phyloP scores from a whole-genome alignment of 2,797 vertebrate species.

The Paguma larvata region DNA sequence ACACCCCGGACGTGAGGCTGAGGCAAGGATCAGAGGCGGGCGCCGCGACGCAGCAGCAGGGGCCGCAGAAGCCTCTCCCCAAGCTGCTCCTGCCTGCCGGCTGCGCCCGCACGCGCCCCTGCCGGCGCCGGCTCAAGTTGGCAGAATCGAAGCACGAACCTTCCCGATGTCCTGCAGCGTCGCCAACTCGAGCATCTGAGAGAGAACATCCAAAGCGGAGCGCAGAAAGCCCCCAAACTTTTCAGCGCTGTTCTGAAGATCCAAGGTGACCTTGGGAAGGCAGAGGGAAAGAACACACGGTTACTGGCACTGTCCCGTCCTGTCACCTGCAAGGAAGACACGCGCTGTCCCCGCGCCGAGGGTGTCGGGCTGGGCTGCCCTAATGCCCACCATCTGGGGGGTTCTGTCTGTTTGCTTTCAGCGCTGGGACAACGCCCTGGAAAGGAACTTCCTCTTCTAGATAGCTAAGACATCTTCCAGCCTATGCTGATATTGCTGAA shows the following conservation, averaged over 20 bases:
- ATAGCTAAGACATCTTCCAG: not conserved
- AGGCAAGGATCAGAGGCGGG: not conserved
- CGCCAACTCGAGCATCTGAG: conserved; percentile 96
- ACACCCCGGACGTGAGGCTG: fast-evolving
- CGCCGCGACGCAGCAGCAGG: fast-evolving
- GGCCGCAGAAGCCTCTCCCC: not conserved
- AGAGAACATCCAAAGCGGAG: conserved; percentile 95
- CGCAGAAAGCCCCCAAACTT: conserved; percentile 97
- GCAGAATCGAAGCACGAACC: conserved; percentile 85
- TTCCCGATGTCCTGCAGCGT: conserved; percentile 98
- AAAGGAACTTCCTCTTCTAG: not conserved
- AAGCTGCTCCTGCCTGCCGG: not conserved
- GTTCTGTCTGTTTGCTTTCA: no score
- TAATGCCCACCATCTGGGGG: fast-evolving
- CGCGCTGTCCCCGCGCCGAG: fast-evolving
- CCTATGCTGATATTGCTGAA: not conserved
- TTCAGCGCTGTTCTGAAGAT: conserved; percentile 96
- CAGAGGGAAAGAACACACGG: conserved; percentile 13
- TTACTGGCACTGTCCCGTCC: not conserved
- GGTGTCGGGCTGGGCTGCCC: not conserved
- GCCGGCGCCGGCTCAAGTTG: not conserved
- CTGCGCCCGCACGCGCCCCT: fast-evolving
- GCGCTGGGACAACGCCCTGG: not conserved
- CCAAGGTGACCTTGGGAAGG: conserved; percentile 94
- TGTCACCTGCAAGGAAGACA: not conserved